These are phyloP conservation scores for Gymnocypris eckloni DNA, from an alignment of 2,797 vertebrate species.

Conservation along the genomic window DNA sequence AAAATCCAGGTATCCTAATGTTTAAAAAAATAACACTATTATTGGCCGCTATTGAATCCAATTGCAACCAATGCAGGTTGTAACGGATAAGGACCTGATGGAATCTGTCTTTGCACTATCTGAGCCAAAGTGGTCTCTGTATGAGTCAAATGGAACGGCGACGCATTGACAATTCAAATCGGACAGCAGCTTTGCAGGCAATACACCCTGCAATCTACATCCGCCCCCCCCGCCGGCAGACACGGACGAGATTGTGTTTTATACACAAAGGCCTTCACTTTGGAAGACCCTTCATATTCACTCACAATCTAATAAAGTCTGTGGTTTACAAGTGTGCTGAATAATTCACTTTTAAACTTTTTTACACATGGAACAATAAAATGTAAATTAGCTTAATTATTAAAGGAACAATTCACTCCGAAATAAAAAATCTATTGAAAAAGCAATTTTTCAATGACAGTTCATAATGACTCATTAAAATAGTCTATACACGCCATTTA, in stretches of 20 bases:
- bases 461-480: too few relatives aligned
- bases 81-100: conserved; percentile 89
- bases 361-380: conserved; percentile 39
- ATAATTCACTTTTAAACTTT: conserved; percentile 44
- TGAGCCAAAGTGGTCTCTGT: conserved; percentile 74
- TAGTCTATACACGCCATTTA: too few relatives aligned
- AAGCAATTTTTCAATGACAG: too few relatives aligned
- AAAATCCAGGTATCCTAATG: conserved; percentile 80
- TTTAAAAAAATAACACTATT: conserved; percentile 89
- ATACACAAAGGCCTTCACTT: conserved; percentile 70
- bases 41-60: conserved; percentile 86
- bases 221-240: conserved; percentile 68
- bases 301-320: conserved; percentile 65
- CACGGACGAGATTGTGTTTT: conserved; percentile 72
- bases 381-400: neutral
- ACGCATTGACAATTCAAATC: conserved; percentile 75
- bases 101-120: conserved; percentile 87
- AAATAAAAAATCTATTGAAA: neutral
- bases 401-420: neutral
- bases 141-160: conserved; percentile 70
- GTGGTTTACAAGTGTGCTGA: conserved; percentile 64
- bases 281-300: conserved; percentile 63
- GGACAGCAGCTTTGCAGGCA: conserved; percentile 74
- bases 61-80: conserved; percentile 88
- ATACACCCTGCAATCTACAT: conserved; percentile 75